These are phyloP conservation scores for Solea senegalensis DNA, from an alignment of 2,113 vertebrate genomes.

Conservation along the genomic window DNA sequence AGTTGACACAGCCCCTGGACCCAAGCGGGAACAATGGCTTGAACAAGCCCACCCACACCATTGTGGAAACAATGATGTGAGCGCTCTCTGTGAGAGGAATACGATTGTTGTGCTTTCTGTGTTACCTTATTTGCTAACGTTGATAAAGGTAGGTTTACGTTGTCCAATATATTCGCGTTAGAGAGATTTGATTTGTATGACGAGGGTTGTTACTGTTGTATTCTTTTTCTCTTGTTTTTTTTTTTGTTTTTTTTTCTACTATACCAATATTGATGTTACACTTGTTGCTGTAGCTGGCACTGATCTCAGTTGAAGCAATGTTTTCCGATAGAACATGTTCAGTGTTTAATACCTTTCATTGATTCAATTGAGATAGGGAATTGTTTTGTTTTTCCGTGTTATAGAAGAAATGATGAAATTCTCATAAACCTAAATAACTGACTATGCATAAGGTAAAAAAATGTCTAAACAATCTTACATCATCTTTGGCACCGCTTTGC, in stretches of 20 bases:
- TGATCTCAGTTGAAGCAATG: conserved; percentile 71
- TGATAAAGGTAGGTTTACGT: conserved; percentile 93
- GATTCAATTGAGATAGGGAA: conserved; percentile 61
- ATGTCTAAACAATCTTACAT: conserved; percentile 43
- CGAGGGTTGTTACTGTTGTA: conserved; percentile 58
- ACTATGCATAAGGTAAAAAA: conserved; percentile 48
- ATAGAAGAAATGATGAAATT: conserved; percentile 55
- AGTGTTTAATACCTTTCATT: conserved; percentile 73
- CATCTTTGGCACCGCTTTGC: conserved; percentile 57
- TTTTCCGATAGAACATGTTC: conserved; percentile 66
- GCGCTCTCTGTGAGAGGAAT: conserved; percentile 87
- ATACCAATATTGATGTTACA: conserved; percentile 69
- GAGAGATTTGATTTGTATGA: conserved; percentile 82
- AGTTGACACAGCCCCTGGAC: conserved; percentile 81
- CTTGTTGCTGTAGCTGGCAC: conserved; percentile 74
- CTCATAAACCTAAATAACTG: conserved; percentile 50
- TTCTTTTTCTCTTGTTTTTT: conserved; percentile 62
- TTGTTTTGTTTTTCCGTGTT: conserved; percentile 34
- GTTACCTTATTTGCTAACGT: conserved; percentile 89
- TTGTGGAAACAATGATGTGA: conserved; percentile 99
- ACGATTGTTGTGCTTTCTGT: conserved; percentile 83
- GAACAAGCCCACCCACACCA: conserved; percentile 92
- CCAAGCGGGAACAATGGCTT: conserved; percentile 85
- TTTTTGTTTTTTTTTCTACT: conserved; percentile 70
- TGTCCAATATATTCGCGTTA: conserved; percentile 90